Base-by-base conservation (phyloP, 1,140 invertebrate species). In the Sinella curviseta region DNA sequence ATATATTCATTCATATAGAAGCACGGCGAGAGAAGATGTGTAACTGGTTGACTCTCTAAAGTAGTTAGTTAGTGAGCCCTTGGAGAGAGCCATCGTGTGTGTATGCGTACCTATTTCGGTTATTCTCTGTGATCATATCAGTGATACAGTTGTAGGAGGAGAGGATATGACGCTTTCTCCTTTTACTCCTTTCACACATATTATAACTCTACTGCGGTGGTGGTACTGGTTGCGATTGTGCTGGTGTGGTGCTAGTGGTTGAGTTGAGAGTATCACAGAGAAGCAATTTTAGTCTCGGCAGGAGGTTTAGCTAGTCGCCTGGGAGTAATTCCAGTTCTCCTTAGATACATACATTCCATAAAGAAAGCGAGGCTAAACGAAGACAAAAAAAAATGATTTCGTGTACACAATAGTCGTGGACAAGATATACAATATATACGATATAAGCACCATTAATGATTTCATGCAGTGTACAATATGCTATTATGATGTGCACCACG, bases 201-300 rank as follows among this genome's bases (percentile, higher is more conserved):
- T 8, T 48, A 20, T 48, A 12, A 8, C 39, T 8, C 20, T 20
- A 8, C 39, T 48, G 8, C 20, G 39, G 20, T 8, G 20, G 39
- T 12, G 8, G 39, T 48, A 48, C 39, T 48, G 39, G 39, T 20
- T 48, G n/a, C n/a, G 39, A 48, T 48, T 20, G 20, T 48, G 20
- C 20, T 20, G 20, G 39, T 48, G 39, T 20, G 8, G 20, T 48
- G 20, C 39, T 20, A 20, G 20, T 48, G 39, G n/a, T n/a, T n/a
- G n/a, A n/a, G 55, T 60, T 60, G 24, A 26, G 55, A 60, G 55
- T 4, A 17, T 26, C 24, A 60, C 55, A 60, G 14, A 60, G 55
- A 60, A 60, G 55, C 55, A 60, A 60, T 60, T 60, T 60, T 24
- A 60, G 55, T 60, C 55, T 60, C 55, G 55, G 55, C 55, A 60